These are phyloP conservation scores for Pterocles gutturalis DNA, from an alignment of 2,113 vertebrate genomes.

Conservation along the genomic window DNA sequence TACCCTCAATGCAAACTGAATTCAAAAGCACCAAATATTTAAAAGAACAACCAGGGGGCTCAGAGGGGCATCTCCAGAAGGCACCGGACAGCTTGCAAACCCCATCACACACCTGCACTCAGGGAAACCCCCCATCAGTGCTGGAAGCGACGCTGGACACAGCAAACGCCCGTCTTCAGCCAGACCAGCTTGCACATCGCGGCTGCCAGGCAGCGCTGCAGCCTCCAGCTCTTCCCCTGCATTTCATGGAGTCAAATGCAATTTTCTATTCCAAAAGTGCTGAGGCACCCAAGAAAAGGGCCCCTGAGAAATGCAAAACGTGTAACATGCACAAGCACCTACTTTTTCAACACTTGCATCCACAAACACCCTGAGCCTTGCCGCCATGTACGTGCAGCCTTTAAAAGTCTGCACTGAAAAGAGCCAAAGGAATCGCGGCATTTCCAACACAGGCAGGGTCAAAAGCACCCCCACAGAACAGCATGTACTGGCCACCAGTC, in stretches of 20 bases:
- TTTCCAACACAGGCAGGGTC: not conserved
- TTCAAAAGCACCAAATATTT: not conserved
- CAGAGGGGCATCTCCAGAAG: not conserved
- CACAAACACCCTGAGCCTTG: not conserved
- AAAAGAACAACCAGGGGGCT: fast-evolving
- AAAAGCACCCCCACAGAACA: not conserved
- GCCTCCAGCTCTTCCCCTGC: not conserved
- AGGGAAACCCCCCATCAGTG: fast-evolving
- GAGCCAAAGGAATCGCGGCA: not conserved
- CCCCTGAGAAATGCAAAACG: not conserved
- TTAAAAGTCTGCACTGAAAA: not conserved
- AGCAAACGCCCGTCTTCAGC: fast-evolving
- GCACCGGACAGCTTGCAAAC: fast-evolving
- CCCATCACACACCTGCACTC: fast-evolving
- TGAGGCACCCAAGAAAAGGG: not conserved
- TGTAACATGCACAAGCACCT: fast-evolving
- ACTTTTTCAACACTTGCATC: not conserved
- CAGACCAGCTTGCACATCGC: fast-evolving
- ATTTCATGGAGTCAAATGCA: not conserved
- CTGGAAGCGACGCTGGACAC: fast-evolving
- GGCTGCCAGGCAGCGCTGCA: not conserved
- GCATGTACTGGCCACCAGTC: not conserved
- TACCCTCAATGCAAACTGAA: not conserved
- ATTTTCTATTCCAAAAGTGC: not conserved
- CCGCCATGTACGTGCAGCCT: not conserved